Evolutionary conservation across 2,113 vertebrate genomes (phyloP).

Genomic region (Engraulis encrasicolus): DNA sequence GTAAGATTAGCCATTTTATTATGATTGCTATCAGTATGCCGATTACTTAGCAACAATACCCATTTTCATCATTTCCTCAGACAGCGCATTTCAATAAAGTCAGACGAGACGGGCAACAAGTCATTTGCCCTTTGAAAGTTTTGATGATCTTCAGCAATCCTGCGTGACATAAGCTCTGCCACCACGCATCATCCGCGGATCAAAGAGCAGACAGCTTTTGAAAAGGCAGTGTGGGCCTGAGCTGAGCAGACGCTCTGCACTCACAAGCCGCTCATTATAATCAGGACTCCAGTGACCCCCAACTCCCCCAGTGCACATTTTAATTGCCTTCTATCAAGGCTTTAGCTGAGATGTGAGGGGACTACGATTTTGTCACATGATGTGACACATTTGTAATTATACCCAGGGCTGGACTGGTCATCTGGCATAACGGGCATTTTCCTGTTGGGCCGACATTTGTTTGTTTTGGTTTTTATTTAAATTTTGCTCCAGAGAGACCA

Average conservation of each 20-base stretch:
- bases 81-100: background rate
- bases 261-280: conserved; percentile 2
- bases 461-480: no score
- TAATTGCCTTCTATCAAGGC: background rate
- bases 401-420: no score
- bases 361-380: background rate
- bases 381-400: background rate
- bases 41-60: background rate
- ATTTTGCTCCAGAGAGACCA: no score
- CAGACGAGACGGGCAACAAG: background rate
- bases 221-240: background rate
- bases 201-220: background rate
- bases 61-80: background rate
- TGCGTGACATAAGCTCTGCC: background rate
- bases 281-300: background rate
- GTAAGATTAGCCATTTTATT: no score
- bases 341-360: background rate
- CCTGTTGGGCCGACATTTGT: no score
- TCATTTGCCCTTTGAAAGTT: background rate
- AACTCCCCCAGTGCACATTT: background rate
- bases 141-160: background rate
- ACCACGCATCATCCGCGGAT: background rate
- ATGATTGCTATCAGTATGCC: no score
- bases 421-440: no score
- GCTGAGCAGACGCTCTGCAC: no score